These are phyloP conservation scores for Sesamia nonagrioides DNA, from an alignment of 1,140 invertebrate species.

Conservation along the genomic window DNA sequence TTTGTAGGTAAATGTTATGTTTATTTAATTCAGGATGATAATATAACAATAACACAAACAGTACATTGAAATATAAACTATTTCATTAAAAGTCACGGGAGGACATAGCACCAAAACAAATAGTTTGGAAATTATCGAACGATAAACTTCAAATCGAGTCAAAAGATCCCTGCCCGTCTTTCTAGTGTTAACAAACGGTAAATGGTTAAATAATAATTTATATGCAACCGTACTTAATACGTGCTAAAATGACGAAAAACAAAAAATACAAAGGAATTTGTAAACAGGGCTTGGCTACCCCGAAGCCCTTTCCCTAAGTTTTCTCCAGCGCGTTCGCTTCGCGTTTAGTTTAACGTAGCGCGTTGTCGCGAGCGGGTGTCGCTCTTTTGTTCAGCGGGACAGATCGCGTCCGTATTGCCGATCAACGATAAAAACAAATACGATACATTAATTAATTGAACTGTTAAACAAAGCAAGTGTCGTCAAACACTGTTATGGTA, in stretches of 20 bases:
- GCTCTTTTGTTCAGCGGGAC: slow-evolving; percentile 18
- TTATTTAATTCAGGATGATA: too few relatives aligned
- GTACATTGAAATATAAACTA: too few relatives aligned
- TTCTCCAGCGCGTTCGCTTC: not conserved
- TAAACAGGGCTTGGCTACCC: slow-evolving; percentile 27
- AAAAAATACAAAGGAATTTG: slow-evolving; percentile 15
- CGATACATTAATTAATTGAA: slow-evolving; percentile 35
- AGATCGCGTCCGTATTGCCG: slow-evolving; percentile 12
- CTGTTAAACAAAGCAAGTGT: slow-evolving; percentile 17
- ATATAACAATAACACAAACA: too few relatives aligned
- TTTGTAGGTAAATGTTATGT: too few relatives aligned
- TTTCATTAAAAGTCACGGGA: too few relatives aligned
- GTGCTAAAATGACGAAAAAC: not conserved
- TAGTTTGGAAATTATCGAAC: too few relatives aligned
- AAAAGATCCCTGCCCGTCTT: too few relatives aligned
- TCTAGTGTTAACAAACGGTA: too few relatives aligned
- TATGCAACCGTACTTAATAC: not conserved
- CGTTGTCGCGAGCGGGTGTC: slow-evolving; percentile 59
- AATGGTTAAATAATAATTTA: too few relatives aligned
- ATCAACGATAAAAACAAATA: slow-evolving; percentile 36
- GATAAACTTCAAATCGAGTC: too few relatives aligned
- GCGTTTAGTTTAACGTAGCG: slow-evolving; percentile 46
- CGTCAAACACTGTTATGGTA: not conserved
- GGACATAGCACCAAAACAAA: too few relatives aligned
- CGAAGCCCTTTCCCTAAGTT: not conserved